phyloP scores from a whole-genome alignment of 2,797 vertebrate genomes.

The Poecilia wingei region DNA sequence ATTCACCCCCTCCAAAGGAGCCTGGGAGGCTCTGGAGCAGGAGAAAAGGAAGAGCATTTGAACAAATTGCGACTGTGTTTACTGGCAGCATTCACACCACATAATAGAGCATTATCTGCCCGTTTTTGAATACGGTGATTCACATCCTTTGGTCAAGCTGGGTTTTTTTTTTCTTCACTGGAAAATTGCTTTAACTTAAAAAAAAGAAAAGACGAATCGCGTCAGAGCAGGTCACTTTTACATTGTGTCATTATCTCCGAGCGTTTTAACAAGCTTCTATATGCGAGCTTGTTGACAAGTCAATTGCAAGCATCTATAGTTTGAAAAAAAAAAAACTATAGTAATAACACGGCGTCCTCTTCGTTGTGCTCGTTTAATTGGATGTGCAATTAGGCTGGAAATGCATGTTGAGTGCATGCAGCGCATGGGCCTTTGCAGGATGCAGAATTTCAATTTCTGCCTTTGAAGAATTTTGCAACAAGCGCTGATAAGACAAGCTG shows the following conservation, averaged over 20 bases:
- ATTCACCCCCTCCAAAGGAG: conserved; percentile 94
- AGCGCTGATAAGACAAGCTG: conserved; percentile 53
- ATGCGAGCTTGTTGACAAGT: conserved; percentile 3
- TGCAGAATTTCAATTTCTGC: conserved; percentile 10
- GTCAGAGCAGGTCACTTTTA: conserved; percentile 93
- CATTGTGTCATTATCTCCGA: conserved; percentile 91
- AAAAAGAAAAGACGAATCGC: conserved; percentile 87
- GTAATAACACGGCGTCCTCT: conserved; percentile 10
- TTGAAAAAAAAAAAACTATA: background rate
- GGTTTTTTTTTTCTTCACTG: conserved; percentile 80
- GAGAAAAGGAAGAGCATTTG: conserved; percentile 82
- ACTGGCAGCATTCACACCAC: conserved; percentile 96
- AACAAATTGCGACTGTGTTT: conserved; percentile 98
- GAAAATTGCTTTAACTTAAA: conserved; percentile 99
- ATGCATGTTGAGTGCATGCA: background rate
- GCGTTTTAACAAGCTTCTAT: conserved; percentile 91
- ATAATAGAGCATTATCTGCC: conserved; percentile 99
- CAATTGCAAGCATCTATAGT: background rate
- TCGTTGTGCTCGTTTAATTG: conserved; percentile 48
- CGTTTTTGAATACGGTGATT: conserved; percentile 98
- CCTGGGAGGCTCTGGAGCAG: conserved; percentile 87
- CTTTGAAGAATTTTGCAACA: conserved; percentile 42
- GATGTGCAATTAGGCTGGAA: conserved; percentile 24
- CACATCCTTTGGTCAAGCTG: conserved; percentile 91
- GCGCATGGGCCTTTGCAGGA: conserved; percentile 35